phyloP scores from a whole-genome alignment of 2,113 vertebrate genomes.

The Brachirus orientalis region DNA sequence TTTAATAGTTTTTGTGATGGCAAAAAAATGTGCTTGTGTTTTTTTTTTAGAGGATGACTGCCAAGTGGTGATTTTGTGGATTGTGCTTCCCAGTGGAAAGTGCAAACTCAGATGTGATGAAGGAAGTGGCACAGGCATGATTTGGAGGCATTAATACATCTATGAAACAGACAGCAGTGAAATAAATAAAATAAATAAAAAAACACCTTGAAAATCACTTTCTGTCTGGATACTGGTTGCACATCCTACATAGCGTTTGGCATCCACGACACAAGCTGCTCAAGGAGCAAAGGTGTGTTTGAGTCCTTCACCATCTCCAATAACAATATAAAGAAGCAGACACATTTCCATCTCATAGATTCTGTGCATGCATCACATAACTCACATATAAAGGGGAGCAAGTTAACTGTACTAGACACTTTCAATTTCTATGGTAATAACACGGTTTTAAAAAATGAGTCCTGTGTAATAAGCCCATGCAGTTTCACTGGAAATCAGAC shows the following conservation, averaged over 20 bases:
- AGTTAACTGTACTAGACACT: slow-evolving; percentile 38
- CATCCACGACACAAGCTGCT: slow-evolving; percentile 14
- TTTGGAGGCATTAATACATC: neutral
- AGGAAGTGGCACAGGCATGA: neutral
- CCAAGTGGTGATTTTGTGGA: too few species aligned
- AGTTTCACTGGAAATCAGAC: slow-evolving; percentile 40
- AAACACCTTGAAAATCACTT: neutral
- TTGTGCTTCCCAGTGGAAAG: neutral
- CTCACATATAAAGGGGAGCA: slow-evolving; percentile 3
- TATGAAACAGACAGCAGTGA: neutral
- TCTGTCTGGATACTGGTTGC: slow-evolving; percentile 27
- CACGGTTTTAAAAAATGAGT: slow-evolving; percentile 40
- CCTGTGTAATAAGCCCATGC: slow-evolving; percentile 14
- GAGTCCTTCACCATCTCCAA: slow-evolving; percentile 29
- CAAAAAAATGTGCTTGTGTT: too few species aligned
- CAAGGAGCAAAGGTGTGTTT: slow-evolving; percentile 9
- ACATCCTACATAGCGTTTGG: slow-evolving; percentile 9
- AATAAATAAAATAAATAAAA: slow-evolving; percentile 12
- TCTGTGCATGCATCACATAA: slow-evolving; percentile 39
- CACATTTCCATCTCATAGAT: neutral
- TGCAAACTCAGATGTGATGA: neutral
- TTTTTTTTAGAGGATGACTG: too few species aligned
- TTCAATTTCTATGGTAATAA: slow-evolving; percentile 60
- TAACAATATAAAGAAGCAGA: slow-evolving; percentile 14
- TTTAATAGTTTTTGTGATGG: slow-evolving; percentile 37